Evolutionary conservation across 2,797 vertebrate species (phyloP).

Genomic region (Leucoraja ocellata): DNA sequence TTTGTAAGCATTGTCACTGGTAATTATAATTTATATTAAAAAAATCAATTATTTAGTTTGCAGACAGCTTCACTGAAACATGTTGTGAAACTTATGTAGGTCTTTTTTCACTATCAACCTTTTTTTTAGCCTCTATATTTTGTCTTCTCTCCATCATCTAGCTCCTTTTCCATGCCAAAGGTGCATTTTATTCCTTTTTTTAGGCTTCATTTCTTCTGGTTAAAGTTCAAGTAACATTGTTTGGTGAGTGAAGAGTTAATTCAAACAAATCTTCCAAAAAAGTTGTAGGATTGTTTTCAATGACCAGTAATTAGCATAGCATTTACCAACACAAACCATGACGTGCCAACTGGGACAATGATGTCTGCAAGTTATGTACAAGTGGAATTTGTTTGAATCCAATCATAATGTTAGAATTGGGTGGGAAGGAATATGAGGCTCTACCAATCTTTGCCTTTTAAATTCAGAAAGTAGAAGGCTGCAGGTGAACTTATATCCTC

Average conservation of each 20-base stretch:
- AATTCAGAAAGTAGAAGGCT: not conserved
- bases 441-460: not conserved
- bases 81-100: not conserved
- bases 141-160: not conserved
- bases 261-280: not conserved
- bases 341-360: not conserved
- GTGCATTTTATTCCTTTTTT: not conserved
- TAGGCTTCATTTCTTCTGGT: slow-evolving; percentile 9
- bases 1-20: not conserved
- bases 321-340: not conserved
- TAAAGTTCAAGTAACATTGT: not conserved
- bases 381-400: not conserved
- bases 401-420: not conserved
- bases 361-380: not conserved
- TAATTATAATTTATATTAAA: no score
- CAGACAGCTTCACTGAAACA: not conserved
- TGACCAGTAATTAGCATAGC: not conserved
- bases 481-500: not conserved
- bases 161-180: not conserved
- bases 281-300: not conserved
- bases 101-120: not conserved
- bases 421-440: not conserved
- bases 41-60: not conserved
- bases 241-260: slow-evolving; percentile 14
- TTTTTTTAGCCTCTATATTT: not conserved